Evolutionary conservation across 1,140 invertebrate species (phyloP).

Genomic region (Glossosoma conforme): DNA sequence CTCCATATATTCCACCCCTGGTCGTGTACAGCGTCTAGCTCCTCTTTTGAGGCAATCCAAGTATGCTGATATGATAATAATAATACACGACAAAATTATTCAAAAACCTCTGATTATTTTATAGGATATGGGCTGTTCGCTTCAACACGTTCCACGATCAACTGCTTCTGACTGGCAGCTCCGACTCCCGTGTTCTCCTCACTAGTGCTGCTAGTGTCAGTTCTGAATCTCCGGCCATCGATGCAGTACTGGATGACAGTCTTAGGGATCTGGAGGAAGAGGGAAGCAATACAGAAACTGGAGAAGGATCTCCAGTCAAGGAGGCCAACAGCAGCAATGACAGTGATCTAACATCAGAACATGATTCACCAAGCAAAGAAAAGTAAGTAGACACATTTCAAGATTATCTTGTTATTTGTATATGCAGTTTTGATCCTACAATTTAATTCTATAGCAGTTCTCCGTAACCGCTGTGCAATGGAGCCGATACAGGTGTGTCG

Average conservation of each 20-base stretch:
- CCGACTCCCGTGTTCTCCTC: conserved; percentile 87
- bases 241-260: conserved; percentile 46
- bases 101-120: no score
- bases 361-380: conserved; percentile 17
- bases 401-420: no score
- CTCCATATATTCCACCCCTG: no score
- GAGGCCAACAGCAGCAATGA: conserved; percentile 6
- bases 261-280: conserved; percentile 32
- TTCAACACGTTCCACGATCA: conserved; percentile 98
- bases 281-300: background rate
- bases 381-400: conserved; percentile 10
- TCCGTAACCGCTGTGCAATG: no score
- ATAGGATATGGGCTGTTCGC: conserved; percentile 84
- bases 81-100: no score
- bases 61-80: no score
- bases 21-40: no score
- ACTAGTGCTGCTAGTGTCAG: conserved; percentile 83
- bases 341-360: conserved; percentile 24
- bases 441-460: no score
- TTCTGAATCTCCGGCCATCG: conserved; percentile 57
- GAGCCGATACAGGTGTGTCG: no score
- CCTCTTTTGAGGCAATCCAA: no score
- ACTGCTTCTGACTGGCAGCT: conserved; percentile 89
- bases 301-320: background rate
- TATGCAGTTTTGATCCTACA: no score